phyloP scores from a whole-genome alignment of 2,113 vertebrate genomes.

The Acanthisitta chloris region DNA sequence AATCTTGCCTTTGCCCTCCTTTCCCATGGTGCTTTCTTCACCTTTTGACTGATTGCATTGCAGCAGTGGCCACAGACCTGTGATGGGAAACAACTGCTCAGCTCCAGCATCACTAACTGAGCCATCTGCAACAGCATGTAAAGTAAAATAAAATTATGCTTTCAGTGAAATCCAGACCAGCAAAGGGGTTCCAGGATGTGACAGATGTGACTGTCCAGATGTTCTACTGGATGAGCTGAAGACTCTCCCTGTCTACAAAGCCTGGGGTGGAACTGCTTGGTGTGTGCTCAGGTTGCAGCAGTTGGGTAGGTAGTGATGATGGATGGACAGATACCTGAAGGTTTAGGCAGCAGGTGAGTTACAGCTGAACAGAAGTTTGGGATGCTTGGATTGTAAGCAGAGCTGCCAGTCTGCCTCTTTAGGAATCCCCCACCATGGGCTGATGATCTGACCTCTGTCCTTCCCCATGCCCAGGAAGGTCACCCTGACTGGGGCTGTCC shows the following conservation, averaged over 20 bases:
- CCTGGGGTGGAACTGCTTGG: background rate
- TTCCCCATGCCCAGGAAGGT: background rate
- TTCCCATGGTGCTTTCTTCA: background rate
- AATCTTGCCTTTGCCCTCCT: background rate
- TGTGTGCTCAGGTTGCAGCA: background rate
- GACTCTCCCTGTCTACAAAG: background rate
- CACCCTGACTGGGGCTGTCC: background rate
- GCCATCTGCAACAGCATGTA: fast-evolving
- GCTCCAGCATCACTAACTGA: background rate
- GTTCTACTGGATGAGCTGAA: background rate
- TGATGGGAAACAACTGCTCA: background rate
- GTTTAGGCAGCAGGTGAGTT: background rate
- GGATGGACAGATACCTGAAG: background rate
- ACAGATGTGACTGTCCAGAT: background rate
- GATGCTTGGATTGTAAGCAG: background rate
- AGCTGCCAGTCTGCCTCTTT: background rate
- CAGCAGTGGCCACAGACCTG: fast-evolving
- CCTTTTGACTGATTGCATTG: background rate
- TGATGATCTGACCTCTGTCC: background rate
- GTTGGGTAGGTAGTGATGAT: background rate
- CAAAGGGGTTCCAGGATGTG: background rate
- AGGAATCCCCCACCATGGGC: fast-evolving
- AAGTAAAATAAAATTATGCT: background rate
- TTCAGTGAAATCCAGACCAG: background rate
- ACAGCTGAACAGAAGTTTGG: background rate